Evolutionary conservation across 2,888 invertebrate species (phyloP).

Genomic region (Drosophila histrio): DNA sequence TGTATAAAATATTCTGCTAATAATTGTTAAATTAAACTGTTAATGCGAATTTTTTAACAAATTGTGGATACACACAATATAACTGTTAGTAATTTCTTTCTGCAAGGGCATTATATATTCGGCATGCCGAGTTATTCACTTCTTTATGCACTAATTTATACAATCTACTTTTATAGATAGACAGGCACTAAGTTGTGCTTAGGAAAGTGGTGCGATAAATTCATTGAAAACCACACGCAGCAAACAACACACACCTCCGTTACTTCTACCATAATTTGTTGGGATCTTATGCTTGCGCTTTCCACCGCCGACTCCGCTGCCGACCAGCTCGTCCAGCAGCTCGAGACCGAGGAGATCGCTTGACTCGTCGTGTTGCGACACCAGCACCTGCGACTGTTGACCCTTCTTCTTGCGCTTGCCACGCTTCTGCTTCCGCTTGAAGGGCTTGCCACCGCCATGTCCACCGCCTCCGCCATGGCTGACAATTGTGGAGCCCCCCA

Average conservation of each 20-base stretch:
- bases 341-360: constrained; percentile 70
- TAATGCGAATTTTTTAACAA: too few species aligned
- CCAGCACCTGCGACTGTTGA: constrained; percentile 48
- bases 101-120: constrained; percentile 17
- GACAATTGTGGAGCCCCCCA: constrained; percentile 19
- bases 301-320: constrained; percentile 37
- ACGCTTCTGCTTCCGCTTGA: constrained; percentile 78
- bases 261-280: constrained; percentile 84
- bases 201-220: constrained; percentile 80
- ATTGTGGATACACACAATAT: not conserved
- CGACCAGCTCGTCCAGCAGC: constrained; percentile 75
- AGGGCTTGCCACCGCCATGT: constrained; percentile 57
- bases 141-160: not conserved
- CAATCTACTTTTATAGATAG: constrained; percentile 36
- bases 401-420: constrained; percentile 78
- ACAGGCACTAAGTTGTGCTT: constrained; percentile 69
- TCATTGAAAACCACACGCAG: constrained; percentile 82
- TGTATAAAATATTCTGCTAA: too few species aligned
- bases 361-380: constrained; percentile 63
- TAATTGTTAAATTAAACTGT: not conserved
- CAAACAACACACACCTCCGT: constrained; percentile 83
- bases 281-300: constrained; percentile 81
- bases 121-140: constrained; percentile 19
- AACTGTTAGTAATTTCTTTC: not conserved
- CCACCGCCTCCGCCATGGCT: constrained; percentile 51